A percentile compares a stretch with the other conserved stretches of the same genome.
phyloP scores from a whole-genome alignment of 2,113 vertebrate species.

The Lepus americanus region DNA sequence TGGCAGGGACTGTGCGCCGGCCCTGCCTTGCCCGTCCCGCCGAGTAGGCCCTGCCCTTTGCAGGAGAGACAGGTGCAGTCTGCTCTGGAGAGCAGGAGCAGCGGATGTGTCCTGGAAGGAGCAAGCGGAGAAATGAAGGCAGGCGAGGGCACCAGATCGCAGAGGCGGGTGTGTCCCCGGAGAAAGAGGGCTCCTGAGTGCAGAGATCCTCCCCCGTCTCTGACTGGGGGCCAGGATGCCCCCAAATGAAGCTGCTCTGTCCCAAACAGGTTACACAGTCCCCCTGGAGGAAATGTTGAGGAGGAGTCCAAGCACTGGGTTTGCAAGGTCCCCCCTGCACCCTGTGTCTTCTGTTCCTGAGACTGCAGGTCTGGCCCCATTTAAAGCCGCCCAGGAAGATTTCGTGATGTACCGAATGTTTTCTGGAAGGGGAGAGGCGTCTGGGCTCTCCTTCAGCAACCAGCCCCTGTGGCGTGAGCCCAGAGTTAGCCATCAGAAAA shows the following conservation, averaged over 20 bases:
- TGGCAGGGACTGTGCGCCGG: not conserved
- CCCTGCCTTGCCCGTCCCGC: not conserved
- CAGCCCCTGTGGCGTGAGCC: not conserved
- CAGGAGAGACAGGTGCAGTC: not conserved
- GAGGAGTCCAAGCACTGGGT: not conserved
- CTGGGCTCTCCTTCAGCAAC: not conserved
- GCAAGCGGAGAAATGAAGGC: not conserved
- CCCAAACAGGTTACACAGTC: fast-evolving
- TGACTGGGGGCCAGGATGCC: not conserved
- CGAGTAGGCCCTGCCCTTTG: not conserved
- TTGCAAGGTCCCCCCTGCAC: not conserved
- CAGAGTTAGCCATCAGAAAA: not conserved
- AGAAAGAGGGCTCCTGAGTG: not conserved
- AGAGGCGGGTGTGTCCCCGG: not conserved
- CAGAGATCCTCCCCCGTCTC: not conserved
- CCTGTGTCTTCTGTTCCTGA: not conserved
- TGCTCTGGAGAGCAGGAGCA: not conserved
- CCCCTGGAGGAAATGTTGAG: not conserved
- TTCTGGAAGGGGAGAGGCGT: not conserved
- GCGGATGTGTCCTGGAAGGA: not conserved
- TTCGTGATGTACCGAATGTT: not conserved
- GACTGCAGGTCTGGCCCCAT: not conserved
- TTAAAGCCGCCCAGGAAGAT: constrained; percentile 21
- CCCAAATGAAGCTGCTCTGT: not conserved
- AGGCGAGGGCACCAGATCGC: not conserved